Evolutionary conservation across 2,888 invertebrate species (phyloP).

Genomic region (Lasioglossum calceatum): DNA sequence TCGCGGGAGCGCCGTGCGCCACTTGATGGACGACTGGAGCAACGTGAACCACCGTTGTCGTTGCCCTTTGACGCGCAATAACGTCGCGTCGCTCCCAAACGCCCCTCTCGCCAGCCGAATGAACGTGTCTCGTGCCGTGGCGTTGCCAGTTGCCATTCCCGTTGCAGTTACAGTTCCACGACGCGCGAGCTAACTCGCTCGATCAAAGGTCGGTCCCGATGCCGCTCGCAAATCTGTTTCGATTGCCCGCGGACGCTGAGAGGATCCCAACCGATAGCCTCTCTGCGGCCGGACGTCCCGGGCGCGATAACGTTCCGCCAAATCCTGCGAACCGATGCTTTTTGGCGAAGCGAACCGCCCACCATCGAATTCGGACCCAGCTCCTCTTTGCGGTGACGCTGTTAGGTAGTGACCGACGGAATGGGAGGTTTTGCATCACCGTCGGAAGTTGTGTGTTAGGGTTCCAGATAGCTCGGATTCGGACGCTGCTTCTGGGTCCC

Average conservation of each 20-base stretch:
- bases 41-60: constrained; percentile 49
- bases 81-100: constrained; percentile 42
- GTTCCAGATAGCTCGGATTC: neutral
- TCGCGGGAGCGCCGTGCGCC: constrained; percentile 34
- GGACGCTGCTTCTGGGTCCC: neutral
- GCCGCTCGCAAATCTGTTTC: constrained; percentile 17
- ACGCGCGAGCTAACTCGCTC: constrained; percentile 38
- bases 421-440: neutral
- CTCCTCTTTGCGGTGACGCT: neutral
- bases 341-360: constrained; percentile 1
- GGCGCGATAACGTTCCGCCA: neutral
- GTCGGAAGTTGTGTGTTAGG: neutral
- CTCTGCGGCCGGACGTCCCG: neutral
- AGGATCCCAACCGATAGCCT: constrained; percentile 19
- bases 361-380: neutral
- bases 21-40: constrained; percentile 50
- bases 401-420: neutral
- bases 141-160: neutral
- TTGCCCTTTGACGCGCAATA: constrained; percentile 60
- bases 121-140: constrained; percentile 38
- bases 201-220: constrained; percentile 14
- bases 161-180: constrained; percentile 14
- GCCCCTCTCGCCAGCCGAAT: constrained; percentile 7
- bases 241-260: constrained; percentile 14
- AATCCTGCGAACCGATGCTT: neutral